Conservation (phyloP, 2,888 invertebrate species). For the Tiliacea aurago region DNA sequence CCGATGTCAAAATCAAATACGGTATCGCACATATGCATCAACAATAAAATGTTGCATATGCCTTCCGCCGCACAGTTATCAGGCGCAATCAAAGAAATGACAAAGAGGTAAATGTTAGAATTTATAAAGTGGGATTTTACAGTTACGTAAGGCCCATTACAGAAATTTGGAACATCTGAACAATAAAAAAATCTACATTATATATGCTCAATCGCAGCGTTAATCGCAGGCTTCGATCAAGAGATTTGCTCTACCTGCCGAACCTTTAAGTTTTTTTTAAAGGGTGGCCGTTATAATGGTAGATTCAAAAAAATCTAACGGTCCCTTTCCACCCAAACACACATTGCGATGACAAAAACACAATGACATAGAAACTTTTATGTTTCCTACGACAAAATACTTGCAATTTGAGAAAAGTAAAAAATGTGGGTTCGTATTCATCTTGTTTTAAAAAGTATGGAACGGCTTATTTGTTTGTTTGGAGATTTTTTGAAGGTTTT, state of each 20-base stretch:
- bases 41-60: conserved; percentile 59
- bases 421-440: conserved; percentile 57
- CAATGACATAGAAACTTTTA: conserved; percentile 86
- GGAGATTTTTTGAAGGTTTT: conserved; percentile 40
- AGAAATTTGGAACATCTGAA: conserved; percentile 77
- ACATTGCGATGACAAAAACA: conserved; percentile 87
- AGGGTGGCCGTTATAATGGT: conserved; percentile 86
- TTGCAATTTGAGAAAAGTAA: conserved; percentile 72
- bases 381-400: conserved; percentile 83
- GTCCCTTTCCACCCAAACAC: conserved; percentile 84
- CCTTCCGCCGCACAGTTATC: conserved; percentile 58
- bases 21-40: conserved; percentile 42
- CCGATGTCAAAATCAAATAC: conserved; percentile 11
- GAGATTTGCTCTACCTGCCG: conserved; percentile 87
- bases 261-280: conserved; percentile 83
- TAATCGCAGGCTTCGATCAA: conserved; percentile 84
- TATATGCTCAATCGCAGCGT: conserved; percentile 79
- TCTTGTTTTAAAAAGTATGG: conserved; percentile 52
- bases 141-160: conserved; percentile 78
- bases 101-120: conserved; percentile 60
- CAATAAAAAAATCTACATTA: conserved; percentile 77
- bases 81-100: conserved; percentile 59
- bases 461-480: conserved; percentile 53
- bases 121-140: conserved; percentile 71
- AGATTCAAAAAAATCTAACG: conserved; percentile 85